Evolutionary conservation across 2,797 vertebrate genomes (phyloP).

Genomic region (Pseudocheirus occidentalis): DNA sequence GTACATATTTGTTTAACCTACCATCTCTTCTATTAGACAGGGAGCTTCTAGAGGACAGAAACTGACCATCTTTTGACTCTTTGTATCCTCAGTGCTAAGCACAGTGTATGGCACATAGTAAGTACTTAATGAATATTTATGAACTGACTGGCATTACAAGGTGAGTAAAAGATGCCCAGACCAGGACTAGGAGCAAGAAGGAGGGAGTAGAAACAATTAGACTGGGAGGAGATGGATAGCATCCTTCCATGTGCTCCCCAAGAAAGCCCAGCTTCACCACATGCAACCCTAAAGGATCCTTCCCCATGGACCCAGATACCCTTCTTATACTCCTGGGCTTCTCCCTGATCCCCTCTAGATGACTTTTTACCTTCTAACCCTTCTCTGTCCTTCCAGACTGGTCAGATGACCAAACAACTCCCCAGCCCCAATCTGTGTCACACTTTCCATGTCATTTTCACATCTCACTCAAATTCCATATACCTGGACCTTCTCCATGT

Average conservation of each 20-base stretch:
- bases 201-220: neutral
- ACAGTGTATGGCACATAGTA: neutral
- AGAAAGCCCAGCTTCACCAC: neutral
- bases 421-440: neutral
- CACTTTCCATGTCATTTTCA: neutral
- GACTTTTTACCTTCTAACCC: neutral
- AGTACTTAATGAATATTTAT: neutral
- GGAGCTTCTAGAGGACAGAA: neutral
- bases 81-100: neutral
- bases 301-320: neutral
- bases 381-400: neutral
- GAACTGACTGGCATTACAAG: neutral
- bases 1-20: neutral
- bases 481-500: neutral
- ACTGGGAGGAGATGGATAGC: neutral
- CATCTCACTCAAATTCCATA: neutral
- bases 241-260: neutral
- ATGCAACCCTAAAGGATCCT: neutral
- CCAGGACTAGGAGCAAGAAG: neutral
- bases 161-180: neutral
- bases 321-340: neutral
- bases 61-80: neutral
- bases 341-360: neutral
- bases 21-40: neutral
- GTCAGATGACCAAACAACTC: neutral